Percentiles rank a stretch among this genome's conserved stretches.
Evolutionary conservation across 2,113 vertebrate genomes (phyloP).

Genomic region (Calyptomena viridis): DNA sequence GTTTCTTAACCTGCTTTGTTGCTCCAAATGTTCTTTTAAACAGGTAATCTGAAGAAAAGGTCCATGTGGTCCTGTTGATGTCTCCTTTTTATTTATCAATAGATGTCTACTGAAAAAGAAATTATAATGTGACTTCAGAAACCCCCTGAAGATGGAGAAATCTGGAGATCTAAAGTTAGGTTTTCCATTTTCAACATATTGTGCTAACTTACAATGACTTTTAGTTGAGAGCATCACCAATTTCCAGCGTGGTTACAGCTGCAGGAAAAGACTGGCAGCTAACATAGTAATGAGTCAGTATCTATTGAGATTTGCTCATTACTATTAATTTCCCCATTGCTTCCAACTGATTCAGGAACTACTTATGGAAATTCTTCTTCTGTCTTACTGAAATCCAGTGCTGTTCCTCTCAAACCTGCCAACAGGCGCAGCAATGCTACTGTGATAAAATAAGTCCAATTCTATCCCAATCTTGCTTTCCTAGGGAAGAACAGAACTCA

Average conservation of each 20-base stretch:
- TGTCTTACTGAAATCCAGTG: slow-evolving; percentile 49
- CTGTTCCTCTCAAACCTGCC: slow-evolving; percentile 39
- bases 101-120: neutral
- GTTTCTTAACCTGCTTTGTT: neutral
- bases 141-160: neutral
- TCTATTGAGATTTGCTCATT: slow-evolving; percentile 61
- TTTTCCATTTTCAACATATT: neutral
- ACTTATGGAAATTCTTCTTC: slow-evolving; percentile 71
- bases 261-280: slow-evolving; percentile 40
- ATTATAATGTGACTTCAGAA: neutral
- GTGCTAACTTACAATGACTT: neutral
- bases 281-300: slow-evolving; percentile 33
- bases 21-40: neutral
- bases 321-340: slow-evolving; percentile 17
- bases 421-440: slow-evolving; percentile 24
- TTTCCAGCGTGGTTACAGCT: slow-evolving; percentile 38
- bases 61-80: neutral
- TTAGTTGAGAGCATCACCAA: slow-evolving; percentile 12
- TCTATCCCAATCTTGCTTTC: slow-evolving; percentile 62
- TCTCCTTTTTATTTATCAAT: neutral
- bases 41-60: neutral
- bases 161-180: neutral
- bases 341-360: slow-evolving; percentile 22
- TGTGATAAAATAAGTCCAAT: slow-evolving; percentile 59
- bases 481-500: slow-evolving; percentile 65